Conservation (phyloP, 2,888 invertebrate genomes). For the Drosophila conformis region DNA sequence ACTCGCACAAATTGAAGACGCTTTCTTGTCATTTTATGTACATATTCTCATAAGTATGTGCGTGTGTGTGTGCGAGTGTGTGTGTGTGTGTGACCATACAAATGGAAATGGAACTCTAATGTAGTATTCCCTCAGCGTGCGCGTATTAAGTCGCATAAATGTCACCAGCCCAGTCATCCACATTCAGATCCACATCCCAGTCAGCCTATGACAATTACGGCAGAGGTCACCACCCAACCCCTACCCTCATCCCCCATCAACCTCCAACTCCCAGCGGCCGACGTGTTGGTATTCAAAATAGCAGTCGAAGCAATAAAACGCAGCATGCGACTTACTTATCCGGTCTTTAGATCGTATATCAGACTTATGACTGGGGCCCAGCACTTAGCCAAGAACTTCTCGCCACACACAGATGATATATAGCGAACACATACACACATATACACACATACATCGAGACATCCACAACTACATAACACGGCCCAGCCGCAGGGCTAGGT, state of each 20-base stretch:
- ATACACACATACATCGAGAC: neutral
- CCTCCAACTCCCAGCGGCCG: slow-evolving; percentile 14
- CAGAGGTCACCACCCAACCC: slow-evolving; percentile 21
- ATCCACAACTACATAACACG: slow-evolving; percentile 10
- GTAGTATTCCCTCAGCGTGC: slow-evolving; percentile 74
- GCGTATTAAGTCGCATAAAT: slow-evolving; percentile 80
- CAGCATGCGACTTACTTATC: slow-evolving; percentile 74
- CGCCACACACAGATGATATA: slow-evolving; percentile 19
- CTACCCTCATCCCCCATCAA: neutral
- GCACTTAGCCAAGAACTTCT: slow-evolving; percentile 39
- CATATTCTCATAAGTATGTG: slow-evolving; percentile 12
- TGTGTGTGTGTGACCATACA: slow-evolving; percentile 33
- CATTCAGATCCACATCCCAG: slow-evolving; percentile 25
- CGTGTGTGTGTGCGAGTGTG: slow-evolving; percentile 10
- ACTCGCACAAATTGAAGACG: slow-evolving; percentile 64
- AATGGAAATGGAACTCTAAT: slow-evolving; percentile 75
- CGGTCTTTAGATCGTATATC: slow-evolving; percentile 70
- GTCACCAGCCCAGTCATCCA: slow-evolving; percentile 58
- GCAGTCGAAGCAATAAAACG: slow-evolving; percentile 80
- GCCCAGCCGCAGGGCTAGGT: slow-evolving; percentile 54
- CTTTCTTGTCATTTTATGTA: slow-evolving; percentile 52
- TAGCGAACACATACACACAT: slow-evolving; percentile 1
- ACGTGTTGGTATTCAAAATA: slow-evolving; percentile 82
- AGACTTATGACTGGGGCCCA: slow-evolving; percentile 62
- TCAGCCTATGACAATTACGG: slow-evolving; percentile 73